phyloP scores from a whole-genome alignment of 1,140 invertebrate species.

The Brachionus manjavacas region DNA sequence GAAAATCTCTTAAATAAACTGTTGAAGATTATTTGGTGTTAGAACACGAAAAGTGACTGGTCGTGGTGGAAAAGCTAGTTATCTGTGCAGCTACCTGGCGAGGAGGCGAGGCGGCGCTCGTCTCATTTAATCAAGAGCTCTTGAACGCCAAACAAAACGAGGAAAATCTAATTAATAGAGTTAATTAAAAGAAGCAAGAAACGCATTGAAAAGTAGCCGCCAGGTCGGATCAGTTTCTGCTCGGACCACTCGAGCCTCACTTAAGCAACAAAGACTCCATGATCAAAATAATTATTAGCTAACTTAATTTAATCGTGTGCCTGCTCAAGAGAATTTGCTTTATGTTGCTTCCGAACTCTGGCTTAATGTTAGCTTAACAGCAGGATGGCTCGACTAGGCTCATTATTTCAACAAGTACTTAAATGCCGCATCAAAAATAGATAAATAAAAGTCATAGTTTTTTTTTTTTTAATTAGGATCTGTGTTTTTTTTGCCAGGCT shows the following conservation, averaged over 20 bases:
- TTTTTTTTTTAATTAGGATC: no score
- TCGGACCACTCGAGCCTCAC: neutral
- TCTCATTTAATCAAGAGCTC: constrained; percentile 6
- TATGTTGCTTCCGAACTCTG: neutral
- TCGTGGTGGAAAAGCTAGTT: neutral
- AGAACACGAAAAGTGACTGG: neutral
- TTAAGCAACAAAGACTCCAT: neutral
- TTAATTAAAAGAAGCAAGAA: constrained; percentile 13
- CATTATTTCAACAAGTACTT: neutral
- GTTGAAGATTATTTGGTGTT: neutral
- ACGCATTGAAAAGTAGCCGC: neutral
- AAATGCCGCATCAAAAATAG: neutral
- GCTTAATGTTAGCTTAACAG: neutral
- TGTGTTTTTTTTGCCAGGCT: no score
- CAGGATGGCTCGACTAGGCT: neutral
- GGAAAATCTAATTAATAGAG: constrained; percentile 36
- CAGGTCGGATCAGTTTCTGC: constrained; percentile 5
- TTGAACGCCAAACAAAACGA: constrained; percentile 23
- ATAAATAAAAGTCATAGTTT: neutral
- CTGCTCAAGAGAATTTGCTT: neutral
- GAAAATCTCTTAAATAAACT: constrained; percentile 10
- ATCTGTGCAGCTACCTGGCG: neutral
- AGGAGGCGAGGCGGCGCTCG: neutral
- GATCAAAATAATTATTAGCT: constrained; percentile 35
- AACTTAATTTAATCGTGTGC: constrained; percentile 27